phyloP scores from a whole-genome alignment of 2,888 invertebrate genomes.

The Trichacis sp. region DNA sequence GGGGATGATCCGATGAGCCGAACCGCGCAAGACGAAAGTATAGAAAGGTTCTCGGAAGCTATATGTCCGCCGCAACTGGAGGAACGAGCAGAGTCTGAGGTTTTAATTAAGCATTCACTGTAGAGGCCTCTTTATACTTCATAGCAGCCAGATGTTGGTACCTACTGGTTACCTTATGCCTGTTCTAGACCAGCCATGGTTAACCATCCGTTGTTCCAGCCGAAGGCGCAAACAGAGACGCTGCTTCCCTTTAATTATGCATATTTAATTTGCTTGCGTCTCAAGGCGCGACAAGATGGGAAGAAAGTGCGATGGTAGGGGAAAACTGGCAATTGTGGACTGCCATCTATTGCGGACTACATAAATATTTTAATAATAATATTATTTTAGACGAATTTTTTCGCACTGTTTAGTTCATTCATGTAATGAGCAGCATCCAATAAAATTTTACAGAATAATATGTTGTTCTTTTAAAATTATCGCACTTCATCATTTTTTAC shows the following conservation, averaged over 20 bases:
- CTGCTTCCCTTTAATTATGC: conserved; percentile 66
- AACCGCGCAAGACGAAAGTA: neutral
- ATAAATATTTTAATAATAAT: no score
- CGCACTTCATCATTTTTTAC: no score
- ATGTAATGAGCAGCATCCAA: no score
- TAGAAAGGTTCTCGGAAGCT: no score
- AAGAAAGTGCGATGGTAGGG: conserved; percentile 34
- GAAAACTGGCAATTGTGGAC: no score
- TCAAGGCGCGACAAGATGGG: conserved; percentile 37
- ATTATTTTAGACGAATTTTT: no score
- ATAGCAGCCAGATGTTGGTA: conserved; percentile 72
- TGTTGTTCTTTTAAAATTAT: no score
- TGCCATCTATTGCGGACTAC: no score
- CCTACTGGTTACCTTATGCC: conserved; percentile 47
- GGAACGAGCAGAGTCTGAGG: conserved; percentile 60
- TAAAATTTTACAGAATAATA: no score
- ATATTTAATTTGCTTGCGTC: conserved; percentile 64
- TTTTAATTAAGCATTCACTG: conserved; percentile 69
- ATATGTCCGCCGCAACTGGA: conserved; percentile 36
- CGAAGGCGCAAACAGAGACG: conserved; percentile 46
- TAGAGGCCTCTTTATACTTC: conserved; percentile 72
- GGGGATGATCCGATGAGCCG: conserved; percentile 40
- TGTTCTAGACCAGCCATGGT: conserved; percentile 39
- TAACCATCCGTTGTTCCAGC: conserved; percentile 41
- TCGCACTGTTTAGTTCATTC: no score